Percentiles rank a stretch among this genome's conserved stretches.
These are phyloP conservation scores for Lepas anatifera DNA, from an alignment of 2,888 invertebrate species.

Conservation along the genomic window DNA sequence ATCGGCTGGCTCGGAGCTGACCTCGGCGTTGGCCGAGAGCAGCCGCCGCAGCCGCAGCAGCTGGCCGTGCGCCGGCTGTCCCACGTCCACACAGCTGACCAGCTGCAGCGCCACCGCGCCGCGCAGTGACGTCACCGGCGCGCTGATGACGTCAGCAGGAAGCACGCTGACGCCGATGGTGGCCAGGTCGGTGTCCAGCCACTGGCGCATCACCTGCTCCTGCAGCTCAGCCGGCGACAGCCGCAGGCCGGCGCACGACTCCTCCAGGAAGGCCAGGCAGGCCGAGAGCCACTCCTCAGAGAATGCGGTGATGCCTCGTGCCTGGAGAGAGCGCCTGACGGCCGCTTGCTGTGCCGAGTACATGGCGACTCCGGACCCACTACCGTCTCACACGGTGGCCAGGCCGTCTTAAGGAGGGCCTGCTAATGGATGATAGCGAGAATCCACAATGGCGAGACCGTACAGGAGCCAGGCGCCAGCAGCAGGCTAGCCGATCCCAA, in stretches of 20 bases:
- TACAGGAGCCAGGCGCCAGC: too few relatives aligned
- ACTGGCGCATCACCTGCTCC: not conserved
- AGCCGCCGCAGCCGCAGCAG: slow-evolving; percentile 45
- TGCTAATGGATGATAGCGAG: too few relatives aligned
- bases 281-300: not conserved
- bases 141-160: not conserved
- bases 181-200: slow-evolving; percentile 8
- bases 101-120: not conserved
- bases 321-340: not conserved
- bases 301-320: not conserved
- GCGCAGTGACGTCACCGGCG: not conserved
- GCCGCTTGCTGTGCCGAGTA: not conserved
- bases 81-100: slow-evolving; percentile 40
- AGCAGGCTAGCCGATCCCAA: too few relatives aligned
- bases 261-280: not conserved
- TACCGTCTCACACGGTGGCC: too few relatives aligned
- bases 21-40: slow-evolving; percentile 43
- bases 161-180: not conserved
- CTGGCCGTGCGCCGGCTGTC: slow-evolving; percentile 47
- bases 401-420: too few relatives aligned
- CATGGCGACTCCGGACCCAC: too few relatives aligned
- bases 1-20: slow-evolving; percentile 29
- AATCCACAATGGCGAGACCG: too few relatives aligned
- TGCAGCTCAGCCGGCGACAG: not conserved
- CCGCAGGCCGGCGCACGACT: not conserved